These are phyloP conservation scores for rabbit (Oryctolagus cuniculus) DNA, from an alignment of 2,113 vertebrate species.

Conservation along the genomic window DNA sequence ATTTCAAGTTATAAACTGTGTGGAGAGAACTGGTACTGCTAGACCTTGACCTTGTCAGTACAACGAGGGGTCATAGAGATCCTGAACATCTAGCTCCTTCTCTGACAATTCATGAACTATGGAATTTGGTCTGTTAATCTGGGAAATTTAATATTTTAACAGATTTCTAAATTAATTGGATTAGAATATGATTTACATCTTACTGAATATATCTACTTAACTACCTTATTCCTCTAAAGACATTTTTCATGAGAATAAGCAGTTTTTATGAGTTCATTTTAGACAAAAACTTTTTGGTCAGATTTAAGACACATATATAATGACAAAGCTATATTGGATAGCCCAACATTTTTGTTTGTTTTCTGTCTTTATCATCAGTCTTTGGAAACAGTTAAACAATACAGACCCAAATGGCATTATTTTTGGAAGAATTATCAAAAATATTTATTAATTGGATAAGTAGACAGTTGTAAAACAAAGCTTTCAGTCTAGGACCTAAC, in stretches of 20 bases:
- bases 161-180: neutral
- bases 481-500: neutral
- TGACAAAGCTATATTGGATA: slow-evolving; percentile 1
- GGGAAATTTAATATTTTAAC: slow-evolving; percentile 6
- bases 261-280: slow-evolving; percentile 32
- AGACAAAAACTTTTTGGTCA: neutral
- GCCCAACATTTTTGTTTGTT: slow-evolving; percentile 17
- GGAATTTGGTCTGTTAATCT: neutral
- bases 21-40: neutral
- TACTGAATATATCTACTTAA: slow-evolving; percentile 5
- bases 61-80: neutral
- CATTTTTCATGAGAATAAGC: neutral
- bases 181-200: neutral
- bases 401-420: neutral
- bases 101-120: slow-evolving; percentile 28
- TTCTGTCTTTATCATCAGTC: neutral
- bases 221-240: slow-evolving; percentile 47
- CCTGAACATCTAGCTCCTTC: neutral
- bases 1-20: neutral
- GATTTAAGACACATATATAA: neutral
- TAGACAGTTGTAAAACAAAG: slow-evolving; percentile 55
- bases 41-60: neutral
- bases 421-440: slow-evolving; percentile 49
- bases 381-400: slow-evolving; percentile 50
- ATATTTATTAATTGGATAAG: slow-evolving; percentile 26